A percentile compares a stretch with the other conserved stretches of the same genome.
These are phyloP conservation scores for Neopelma chrysocephalum DNA, from an alignment of 2,797 vertebrate genomes.

Conservation along the genomic window DNA sequence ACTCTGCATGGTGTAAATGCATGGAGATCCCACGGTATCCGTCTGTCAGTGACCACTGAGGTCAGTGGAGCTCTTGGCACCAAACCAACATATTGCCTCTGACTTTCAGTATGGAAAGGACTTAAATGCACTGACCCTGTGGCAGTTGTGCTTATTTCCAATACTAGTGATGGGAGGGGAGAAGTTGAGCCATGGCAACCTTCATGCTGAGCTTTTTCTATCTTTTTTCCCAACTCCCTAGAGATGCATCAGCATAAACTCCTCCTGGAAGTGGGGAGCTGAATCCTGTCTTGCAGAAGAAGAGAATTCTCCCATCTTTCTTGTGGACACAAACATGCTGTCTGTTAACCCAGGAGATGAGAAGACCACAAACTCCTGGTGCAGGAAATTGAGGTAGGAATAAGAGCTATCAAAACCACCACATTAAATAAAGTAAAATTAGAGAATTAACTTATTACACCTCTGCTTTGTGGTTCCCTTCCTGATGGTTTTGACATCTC, in stretches of 20 bases:
- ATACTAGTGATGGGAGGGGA: not conserved
- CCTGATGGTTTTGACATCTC: not conserved
- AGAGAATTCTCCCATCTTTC: not conserved
- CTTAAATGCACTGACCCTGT: not conserved
- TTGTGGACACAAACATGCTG: not conserved
- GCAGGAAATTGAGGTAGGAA: not conserved
- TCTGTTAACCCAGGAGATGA: not conserved
- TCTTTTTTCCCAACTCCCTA: not conserved
- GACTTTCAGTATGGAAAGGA: not conserved
- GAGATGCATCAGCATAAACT: not conserved
- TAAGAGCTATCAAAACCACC: not conserved
- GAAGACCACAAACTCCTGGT: rapidly evolving
- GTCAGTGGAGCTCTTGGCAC: not conserved
- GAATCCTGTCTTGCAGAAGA: not conserved
- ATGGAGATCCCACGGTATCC: rapidly evolving
- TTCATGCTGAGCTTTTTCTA: not conserved
- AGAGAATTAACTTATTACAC: not conserved
- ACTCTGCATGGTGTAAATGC: not conserved
- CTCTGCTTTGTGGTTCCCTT: not conserved
- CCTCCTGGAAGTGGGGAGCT: not conserved
- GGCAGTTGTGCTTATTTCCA: not conserved
- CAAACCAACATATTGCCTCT: not conserved
- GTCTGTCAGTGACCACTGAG: not conserved
- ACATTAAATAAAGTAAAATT: not conserved
- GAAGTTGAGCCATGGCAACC: not conserved